These are phyloP conservation scores for Actinernus sp. DNA, from an alignment of 92 coral and sea anemone genomes.

Conservation along the genomic window DNA sequence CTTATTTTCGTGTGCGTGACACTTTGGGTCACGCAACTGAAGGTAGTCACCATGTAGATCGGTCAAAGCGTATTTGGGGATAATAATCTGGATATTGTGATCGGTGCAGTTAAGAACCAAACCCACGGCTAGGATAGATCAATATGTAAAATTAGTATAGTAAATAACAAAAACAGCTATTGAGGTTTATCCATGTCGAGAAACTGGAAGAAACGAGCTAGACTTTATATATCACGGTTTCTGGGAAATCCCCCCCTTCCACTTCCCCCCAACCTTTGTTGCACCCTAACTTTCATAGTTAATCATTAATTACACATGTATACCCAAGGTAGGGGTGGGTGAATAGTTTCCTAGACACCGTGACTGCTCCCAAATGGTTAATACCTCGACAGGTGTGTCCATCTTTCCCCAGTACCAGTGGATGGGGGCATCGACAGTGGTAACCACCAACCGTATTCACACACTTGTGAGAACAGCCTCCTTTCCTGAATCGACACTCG, in stretches of 20 bases:
- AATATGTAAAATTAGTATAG: too few species aligned
- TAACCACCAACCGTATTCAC: slow-evolving; percentile 64
- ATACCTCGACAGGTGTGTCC: slow-evolving; percentile 83
- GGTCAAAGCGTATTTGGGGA: slow-evolving; percentile 81
- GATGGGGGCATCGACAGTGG: slow-evolving; percentile 80
- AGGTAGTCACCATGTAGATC: slow-evolving; percentile 83
- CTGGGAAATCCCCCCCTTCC: too few species aligned
- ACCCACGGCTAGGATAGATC: slow-evolving; percentile 80
- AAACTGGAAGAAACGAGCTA: too few species aligned
- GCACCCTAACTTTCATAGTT: too few species aligned
- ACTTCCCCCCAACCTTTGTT: too few species aligned
- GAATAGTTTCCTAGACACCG: too few species aligned
- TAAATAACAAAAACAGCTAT: not conserved
- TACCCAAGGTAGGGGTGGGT: too few species aligned
- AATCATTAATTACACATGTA: too few species aligned
- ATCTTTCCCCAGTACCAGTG: slow-evolving; percentile 68
- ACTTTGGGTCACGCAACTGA: slow-evolving; percentile 69
- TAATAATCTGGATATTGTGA: slow-evolving; percentile 71
- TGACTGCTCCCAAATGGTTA: too few species aligned
- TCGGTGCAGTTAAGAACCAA: slow-evolving; percentile 75
- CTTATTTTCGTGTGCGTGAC: slow-evolving; percentile 70
- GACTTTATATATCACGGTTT: too few species aligned
- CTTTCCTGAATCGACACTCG: slow-evolving; percentile 72
- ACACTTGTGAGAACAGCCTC: slow-evolving; percentile 84
- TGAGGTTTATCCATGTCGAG: not conserved